phyloP scores from a whole-genome alignment of 2,113 vertebrate species.

The Chunga burmeisteri region DNA sequence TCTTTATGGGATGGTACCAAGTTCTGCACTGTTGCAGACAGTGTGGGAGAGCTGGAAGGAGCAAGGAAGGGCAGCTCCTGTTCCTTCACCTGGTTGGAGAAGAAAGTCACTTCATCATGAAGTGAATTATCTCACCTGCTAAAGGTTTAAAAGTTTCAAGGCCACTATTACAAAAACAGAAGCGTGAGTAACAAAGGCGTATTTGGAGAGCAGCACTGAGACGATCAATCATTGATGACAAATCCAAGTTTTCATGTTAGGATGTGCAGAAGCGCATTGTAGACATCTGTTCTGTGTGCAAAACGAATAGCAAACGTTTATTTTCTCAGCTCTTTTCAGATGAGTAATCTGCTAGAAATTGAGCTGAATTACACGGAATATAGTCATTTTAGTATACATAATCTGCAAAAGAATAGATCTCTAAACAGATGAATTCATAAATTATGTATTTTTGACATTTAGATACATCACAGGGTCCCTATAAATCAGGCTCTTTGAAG shows the following conservation, averaged over 20 bases:
- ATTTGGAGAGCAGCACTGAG: background rate
- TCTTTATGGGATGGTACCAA: background rate
- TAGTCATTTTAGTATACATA: background rate
- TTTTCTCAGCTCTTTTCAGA: background rate
- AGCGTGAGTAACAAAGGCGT: background rate
- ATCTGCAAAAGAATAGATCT: background rate
- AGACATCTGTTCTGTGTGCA: constrained; percentile 28
- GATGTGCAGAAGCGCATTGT: background rate
- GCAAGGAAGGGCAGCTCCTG: background rate
- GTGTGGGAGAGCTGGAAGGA: background rate
- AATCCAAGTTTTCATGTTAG: constrained; percentile 10
- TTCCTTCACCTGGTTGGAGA: background rate
- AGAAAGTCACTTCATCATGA: background rate
- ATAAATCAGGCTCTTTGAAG: background rate
- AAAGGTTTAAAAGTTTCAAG: background rate
- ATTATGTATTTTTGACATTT: background rate
- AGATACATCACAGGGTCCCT: background rate
- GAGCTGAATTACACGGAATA: background rate
- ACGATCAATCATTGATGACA: constrained; percentile 44
- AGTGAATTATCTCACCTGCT: background rate
- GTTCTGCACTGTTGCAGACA: background rate
- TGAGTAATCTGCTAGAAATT: background rate
- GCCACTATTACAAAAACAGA: background rate
- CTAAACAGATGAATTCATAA: background rate
- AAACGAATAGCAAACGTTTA: background rate